phyloP scores from a whole-genome alignment of 2,888 invertebrate species.

The Philhelius pedissequus region DNA sequence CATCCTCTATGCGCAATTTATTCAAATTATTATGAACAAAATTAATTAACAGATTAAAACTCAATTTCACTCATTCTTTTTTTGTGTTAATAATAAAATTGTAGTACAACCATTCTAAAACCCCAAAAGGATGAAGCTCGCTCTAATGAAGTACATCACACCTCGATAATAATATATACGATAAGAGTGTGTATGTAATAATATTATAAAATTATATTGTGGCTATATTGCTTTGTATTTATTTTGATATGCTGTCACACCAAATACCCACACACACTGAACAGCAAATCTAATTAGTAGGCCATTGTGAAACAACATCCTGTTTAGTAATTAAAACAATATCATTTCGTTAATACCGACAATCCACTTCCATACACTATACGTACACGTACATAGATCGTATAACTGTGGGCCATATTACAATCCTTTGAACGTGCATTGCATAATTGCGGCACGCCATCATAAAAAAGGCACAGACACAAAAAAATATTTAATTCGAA shows the following conservation, averaged over 20 bases:
- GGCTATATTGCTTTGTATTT: not conserved
- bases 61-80: conserved; percentile 40
- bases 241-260: not conserved
- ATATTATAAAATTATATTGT: not conserved
- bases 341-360: conserved; percentile 50
- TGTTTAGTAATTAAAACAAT: conserved; percentile 65
- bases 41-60: conserved; percentile 59
- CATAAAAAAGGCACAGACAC: not conserved
- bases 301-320: conserved; percentile 51
- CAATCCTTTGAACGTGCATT: not conserved
- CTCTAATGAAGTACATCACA: conserved; percentile 7
- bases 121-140: not conserved
- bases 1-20: not conserved
- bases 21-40: conserved; percentile 35
- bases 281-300: conserved; percentile 48
- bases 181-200: too few species aligned
- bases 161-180: conserved; percentile 17
- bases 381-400: not conserved
- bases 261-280: not conserved
- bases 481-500: not conserved
- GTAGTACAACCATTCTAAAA: not conserved
- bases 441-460: not conserved
- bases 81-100: not conserved
- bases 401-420: not conserved
- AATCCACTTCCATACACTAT: conserved; percentile 5